Evolutionary conservation across 2,113 vertebrate genomes (phyloP), one percentile per base, ranked within the genome.

Genomic region (Proteles cristata): DNA sequence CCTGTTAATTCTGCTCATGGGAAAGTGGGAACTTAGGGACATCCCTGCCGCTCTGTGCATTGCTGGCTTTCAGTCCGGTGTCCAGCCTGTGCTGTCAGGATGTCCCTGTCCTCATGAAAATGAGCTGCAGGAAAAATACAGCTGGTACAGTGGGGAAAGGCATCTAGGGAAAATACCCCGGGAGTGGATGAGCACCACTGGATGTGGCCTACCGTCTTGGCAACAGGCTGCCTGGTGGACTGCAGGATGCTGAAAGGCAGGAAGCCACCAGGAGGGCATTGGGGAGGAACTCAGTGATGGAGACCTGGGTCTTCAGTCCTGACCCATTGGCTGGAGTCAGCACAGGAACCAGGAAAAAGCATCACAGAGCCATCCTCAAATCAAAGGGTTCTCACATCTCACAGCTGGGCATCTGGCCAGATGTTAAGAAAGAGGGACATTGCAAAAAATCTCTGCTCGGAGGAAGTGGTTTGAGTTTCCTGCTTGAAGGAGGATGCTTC

Each of bases 401-500:
- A 3, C 12, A 90, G 50, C 89, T 68, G 63, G 87, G 80, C 80
- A 74, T 87, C 45, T 33, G 90, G 61, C 35, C 68, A 95, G 90
- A 96, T 3, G 1, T 90, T 82, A 90, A 68, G 50, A 84, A 92
- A 94, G 94, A 79, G 33, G 15, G 66, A 76, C 71, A 58, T 16
- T 93, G 93, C 63, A 93, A 92, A 93, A 97, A 69, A 19, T 53
- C 25, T 80, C 35, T 55, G 66, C 35, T 48, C 63, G 66, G 53
- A 96, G 96, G 96, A 98, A 97, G 93, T 96, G 94, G 88, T 88
- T 96, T 92, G 65, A 16, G 45, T 95, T 97, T 97, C 97, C 95
- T 97, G 31, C 61, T 79, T 94, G 88, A 28, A 96, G 69, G 69
- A 97, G 45, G 79, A 65, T 68, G n/a, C 45, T 94, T 88, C 81